phyloP scores from a whole-genome alignment of 2,113 vertebrate species.

The Nothocercus nigrocapillus region DNA sequence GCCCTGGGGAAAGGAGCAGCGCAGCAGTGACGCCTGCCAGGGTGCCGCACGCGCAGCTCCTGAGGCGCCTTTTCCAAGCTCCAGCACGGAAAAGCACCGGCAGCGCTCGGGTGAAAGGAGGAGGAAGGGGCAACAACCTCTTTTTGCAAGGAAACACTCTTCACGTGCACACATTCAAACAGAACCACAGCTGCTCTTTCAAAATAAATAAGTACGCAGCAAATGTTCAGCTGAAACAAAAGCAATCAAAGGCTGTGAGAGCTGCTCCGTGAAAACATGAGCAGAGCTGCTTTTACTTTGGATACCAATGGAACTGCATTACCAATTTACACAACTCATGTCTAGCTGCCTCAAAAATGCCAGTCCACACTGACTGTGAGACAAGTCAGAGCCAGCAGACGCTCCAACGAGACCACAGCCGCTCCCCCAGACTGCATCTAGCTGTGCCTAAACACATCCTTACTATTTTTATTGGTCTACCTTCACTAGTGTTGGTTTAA shows the following conservation, averaged over 20 bases:
- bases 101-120: neutral
- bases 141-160: neutral
- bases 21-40: neutral
- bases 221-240: neutral
- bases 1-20: neutral
- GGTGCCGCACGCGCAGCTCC: neutral
- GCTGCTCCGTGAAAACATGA: neutral
- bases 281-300: neutral
- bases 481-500: neutral
- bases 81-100: neutral
- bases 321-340: neutral
- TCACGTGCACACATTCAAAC: neutral
- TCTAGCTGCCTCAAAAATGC: neutral
- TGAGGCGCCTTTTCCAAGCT: neutral
- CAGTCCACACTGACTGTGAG: neutral
- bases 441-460: neutral
- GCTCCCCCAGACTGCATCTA: neutral
- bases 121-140: neutral
- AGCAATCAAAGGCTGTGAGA: neutral
- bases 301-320: neutral
- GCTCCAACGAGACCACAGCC: neutral
- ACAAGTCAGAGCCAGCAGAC: neutral
- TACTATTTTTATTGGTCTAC: neutral
- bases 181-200: neutral
- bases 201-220: too few relatives aligned